Base-by-base conservation (phyloP, 2,797 vertebrate species). In the Fundulus diaphanus region DNA sequence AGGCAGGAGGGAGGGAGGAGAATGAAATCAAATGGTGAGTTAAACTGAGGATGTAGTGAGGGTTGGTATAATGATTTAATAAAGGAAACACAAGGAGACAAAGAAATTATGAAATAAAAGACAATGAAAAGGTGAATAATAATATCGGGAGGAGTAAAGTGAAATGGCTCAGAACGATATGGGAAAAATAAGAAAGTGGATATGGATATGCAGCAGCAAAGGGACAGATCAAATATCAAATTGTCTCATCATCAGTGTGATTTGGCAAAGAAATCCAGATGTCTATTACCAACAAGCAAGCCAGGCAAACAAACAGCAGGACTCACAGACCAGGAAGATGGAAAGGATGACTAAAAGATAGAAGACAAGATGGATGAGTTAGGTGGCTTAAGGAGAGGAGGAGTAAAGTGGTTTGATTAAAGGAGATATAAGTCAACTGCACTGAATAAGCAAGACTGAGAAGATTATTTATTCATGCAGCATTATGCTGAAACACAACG, bases 241-340 rank as follows among this genome's bases (percentile, higher is more conserved):
- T 70, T 48, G 4, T n/a, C 15, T 3, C 33, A n/a, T 3, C 35
- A 5, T 42, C 7, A 42, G 51, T 71, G 35, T 37, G 13, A 52
- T 52, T 20, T 70, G 40, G 37, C 37, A 68, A 20, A 20, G n/a
- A n/a, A 9, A 48, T 11, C 77, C 69, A 77, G 73, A 67, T 78
- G 83, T 83, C 73, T 81, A 82, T 15, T 72, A 75, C 54, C 69
- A 79, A 77, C 73, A 76, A 84, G 52, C 20, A 29, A 78, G 72
- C 56, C 5, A 0, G 20, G 22, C 69, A 70, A 74, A 70, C 49
- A 76, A 77, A 80, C 59, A 65, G 65, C 31, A 20, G 35, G 69
- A 44, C 49, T 73, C 74, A 78, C 40, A 70, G 49, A 66, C 61
- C 56, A 40, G 63, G n/a, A 61, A 66, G 68, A 77, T 20, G n/a